These are phyloP conservation scores for Drosophila pseudotakahashii DNA, from an alignment of 2,888 invertebrate genomes.

Conservation along the genomic window DNA sequence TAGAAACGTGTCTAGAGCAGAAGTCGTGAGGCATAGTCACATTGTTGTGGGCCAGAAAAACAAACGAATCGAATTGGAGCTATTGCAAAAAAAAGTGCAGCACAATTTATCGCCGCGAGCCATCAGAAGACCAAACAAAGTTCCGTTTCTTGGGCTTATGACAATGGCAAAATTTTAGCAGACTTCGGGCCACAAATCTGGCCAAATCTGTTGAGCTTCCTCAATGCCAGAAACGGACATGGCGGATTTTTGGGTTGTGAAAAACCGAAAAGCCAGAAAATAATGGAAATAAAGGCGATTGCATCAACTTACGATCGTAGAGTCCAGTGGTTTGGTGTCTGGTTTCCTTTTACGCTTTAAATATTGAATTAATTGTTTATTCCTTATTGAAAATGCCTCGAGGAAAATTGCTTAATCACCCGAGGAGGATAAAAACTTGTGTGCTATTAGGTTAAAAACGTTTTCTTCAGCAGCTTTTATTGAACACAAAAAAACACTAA, in stretches of 20 bases:
- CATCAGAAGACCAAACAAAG: constrained; percentile 40
- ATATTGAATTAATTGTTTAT: constrained; percentile 43
- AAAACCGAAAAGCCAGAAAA: constrained; percentile 20
- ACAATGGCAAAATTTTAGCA: constrained; percentile 41
- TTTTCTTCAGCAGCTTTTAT: constrained; percentile 22
- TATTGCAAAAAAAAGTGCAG: constrained; percentile 36
- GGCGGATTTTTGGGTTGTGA: constrained; percentile 27
- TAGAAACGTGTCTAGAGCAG: constrained; percentile 65
- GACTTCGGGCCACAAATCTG: constrained; percentile 21
- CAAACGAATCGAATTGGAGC: constrained; percentile 49
- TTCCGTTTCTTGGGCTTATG: constrained; percentile 56
- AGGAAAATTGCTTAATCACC: constrained; percentile 58
- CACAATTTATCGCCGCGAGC: constrained; percentile 40
- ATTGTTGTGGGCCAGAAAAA: constrained; percentile 32
- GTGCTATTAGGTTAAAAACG: constrained; percentile 26
- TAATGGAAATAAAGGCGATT: constrained; percentile 32
- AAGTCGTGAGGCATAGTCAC: constrained; percentile 60
- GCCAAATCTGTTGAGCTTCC: constrained; percentile 53
- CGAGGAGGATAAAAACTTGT: constrained; percentile 48
- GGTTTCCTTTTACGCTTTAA: constrained; percentile 63
- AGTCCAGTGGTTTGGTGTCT: constrained; percentile 32
- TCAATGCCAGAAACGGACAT: constrained; percentile 50
- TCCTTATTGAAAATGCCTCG: constrained; percentile 58
- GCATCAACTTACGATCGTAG: constrained; percentile 60
- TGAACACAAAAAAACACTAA: constrained; percentile 23